These are phyloP conservation scores for Fopius arisanus DNA, from an alignment of 1,140 invertebrate species.

Conservation along the genomic window DNA sequence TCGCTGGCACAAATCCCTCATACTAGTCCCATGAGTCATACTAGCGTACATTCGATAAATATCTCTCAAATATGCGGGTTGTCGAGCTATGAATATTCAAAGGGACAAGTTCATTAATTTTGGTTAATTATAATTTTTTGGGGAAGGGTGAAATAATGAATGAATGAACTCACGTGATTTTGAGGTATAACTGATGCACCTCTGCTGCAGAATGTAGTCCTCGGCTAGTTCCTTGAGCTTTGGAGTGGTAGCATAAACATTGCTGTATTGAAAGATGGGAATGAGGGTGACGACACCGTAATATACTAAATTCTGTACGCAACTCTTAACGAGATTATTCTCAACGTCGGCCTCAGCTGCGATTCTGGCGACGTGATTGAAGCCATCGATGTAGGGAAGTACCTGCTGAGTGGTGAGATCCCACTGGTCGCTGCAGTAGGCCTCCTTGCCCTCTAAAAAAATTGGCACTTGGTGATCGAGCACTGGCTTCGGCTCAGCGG, in stretches of 20 bases:
- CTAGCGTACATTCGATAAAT: conserved; percentile 83
- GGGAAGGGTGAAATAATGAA: no score
- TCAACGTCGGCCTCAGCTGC: conserved; percentile 88
- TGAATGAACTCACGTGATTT: conserved; percentile 63
- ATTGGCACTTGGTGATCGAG: conserved; percentile 92
- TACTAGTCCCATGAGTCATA: conserved; percentile 85
- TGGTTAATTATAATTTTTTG: no score
- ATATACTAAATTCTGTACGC: conserved; percentile 92
- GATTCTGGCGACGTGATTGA: conserved; percentile 88
- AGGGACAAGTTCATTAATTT: not conserved
- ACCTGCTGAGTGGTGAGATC: conserved; percentile 93
- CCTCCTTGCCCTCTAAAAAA: conserved; percentile 71
- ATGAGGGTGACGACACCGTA: conserved; percentile 82
- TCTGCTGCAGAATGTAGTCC: conserved; percentile 75
- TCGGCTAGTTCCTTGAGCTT: conserved; percentile 77
- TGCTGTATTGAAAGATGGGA: conserved; percentile 93
- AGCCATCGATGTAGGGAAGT: conserved; percentile 89
- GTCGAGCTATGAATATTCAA: conserved; percentile 53
- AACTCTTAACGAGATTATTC: conserved; percentile 92
- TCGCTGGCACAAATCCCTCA: conserved; percentile 84
- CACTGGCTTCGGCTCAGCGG: conserved; percentile 82
- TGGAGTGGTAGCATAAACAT: conserved; percentile 90
- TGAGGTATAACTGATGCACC: conserved; percentile 79
- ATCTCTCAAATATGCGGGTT: conserved; percentile 69
- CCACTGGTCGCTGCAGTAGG: conserved; percentile 77